These are phyloP conservation scores for Steromphala cineraria DNA, from an alignment of 2,888 invertebrate genomes.

Conservation along the genomic window DNA sequence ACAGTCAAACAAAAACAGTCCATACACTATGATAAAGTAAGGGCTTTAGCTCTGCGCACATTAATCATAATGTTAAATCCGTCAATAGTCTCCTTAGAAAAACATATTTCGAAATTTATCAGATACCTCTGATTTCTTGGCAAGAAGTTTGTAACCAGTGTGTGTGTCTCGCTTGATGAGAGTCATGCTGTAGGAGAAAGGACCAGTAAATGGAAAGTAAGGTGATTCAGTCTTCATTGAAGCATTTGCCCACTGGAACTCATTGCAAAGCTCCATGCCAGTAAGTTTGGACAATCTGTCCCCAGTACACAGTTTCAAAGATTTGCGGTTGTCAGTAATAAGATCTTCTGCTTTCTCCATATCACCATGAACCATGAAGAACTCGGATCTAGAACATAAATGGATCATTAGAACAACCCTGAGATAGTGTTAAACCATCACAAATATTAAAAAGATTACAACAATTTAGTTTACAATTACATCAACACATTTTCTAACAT, in stretches of 20 bases:
- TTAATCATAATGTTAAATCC: too few species aligned
- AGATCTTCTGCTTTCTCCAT: slow-evolving; percentile 82
- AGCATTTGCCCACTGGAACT: slow-evolving; percentile 82
- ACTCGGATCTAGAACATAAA: slow-evolving; percentile 57
- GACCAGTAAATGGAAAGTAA: slow-evolving; percentile 68
- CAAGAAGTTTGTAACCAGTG: slow-evolving; percentile 66
- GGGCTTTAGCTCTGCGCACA: too few species aligned
- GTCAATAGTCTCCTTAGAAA: not conserved
- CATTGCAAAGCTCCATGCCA: slow-evolving; percentile 89
- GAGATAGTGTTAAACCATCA: too few species aligned
- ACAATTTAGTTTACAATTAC: too few species aligned
- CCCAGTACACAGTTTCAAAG: slow-evolving; percentile 74
- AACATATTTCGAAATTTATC: not conserved
- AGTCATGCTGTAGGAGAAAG: slow-evolving; percentile 50
- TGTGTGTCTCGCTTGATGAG: slow-evolving; percentile 67
- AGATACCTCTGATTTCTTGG: slow-evolving; percentile 56
- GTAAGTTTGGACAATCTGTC: slow-evolving; percentile 82
- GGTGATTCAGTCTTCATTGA: slow-evolving; percentile 78
- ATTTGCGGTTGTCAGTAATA: slow-evolving; percentile 80
- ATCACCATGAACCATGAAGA: slow-evolving; percentile 70
- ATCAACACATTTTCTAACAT: too few species aligned
- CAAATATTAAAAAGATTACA: too few species aligned
- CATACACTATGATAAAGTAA: too few species aligned
- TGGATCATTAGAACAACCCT: too few species aligned
- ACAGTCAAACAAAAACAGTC: too few species aligned